Conservation (phyloP, 2,888 invertebrate species). For the Noctua comes region DNA sequence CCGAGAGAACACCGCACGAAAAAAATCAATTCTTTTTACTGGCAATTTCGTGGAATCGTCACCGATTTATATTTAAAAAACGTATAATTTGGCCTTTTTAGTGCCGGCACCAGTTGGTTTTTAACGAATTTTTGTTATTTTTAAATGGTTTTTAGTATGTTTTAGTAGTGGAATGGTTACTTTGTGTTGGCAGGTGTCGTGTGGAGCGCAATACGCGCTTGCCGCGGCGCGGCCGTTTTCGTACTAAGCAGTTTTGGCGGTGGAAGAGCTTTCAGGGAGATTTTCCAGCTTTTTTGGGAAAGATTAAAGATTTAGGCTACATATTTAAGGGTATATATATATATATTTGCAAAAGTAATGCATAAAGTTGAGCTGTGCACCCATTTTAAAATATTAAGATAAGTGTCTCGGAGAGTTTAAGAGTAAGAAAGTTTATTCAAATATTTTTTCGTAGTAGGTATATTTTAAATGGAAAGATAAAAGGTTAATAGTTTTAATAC, state of each 20-base stretch:
- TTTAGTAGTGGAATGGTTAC: slow-evolving; percentile 63
- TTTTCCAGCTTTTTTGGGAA: slow-evolving; percentile 65
- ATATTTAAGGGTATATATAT: not conserved
- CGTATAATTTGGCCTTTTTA: slow-evolving; percentile 11
- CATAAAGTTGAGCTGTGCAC: not conserved
- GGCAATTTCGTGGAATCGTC: slow-evolving; percentile 70
- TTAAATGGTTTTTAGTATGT: slow-evolving; percentile 19
- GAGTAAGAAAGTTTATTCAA: not conserved
- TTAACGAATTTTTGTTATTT: slow-evolving; percentile 44
- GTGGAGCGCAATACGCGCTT: slow-evolving; percentile 79
- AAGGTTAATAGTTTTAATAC: not conserved
- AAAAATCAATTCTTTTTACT: slow-evolving; percentile 81
- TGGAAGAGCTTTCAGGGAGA: slow-evolving; percentile 60
- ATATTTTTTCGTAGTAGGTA: not conserved
- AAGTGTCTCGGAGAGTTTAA: not conserved
- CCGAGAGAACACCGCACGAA: slow-evolving; percentile 67
- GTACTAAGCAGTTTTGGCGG: slow-evolving; percentile 77
- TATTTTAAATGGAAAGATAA: not conserved
- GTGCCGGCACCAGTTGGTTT: slow-evolving; percentile 64
- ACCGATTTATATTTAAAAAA: slow-evolving; percentile 39
- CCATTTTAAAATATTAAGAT: not conserved
- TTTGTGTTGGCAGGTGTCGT: slow-evolving; percentile 69
- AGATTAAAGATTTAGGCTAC: slow-evolving; percentile 60
- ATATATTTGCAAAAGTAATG: not conserved
- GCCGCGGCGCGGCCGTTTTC: slow-evolving; percentile 83